A percentile compares a stretch with the other conserved stretches of the same genome.
Conservation (phyloP, 2,888 invertebrate genomes). For the Augochlorella aurata region DNA sequence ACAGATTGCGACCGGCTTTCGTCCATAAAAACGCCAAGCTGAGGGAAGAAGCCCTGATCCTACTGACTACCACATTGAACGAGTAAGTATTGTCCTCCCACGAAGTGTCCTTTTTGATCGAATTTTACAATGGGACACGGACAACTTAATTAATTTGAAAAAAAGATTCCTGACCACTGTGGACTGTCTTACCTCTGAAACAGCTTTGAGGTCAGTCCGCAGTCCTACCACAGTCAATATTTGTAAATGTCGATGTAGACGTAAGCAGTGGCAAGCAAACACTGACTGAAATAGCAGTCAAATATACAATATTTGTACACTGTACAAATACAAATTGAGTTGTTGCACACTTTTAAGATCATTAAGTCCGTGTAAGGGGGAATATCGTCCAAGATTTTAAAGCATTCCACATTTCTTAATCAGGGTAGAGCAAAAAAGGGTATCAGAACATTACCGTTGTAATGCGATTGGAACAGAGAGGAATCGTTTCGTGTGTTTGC, state of each 20-base stretch:
- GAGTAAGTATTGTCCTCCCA: slow-evolving; percentile 84
- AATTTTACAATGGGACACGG: background rate
- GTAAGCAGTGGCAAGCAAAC: background rate
- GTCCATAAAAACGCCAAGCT: slow-evolving; percentile 96
- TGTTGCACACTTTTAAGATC: background rate
- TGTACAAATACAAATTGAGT: background rate
- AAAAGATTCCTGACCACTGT: background rate
- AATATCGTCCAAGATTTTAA: slow-evolving; percentile 1
- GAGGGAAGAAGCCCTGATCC: slow-evolving; percentile 92
- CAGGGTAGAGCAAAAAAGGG: background rate
- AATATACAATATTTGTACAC: background rate
- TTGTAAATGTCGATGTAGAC: background rate
- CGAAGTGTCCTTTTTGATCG: background rate
- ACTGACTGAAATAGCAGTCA: background rate
- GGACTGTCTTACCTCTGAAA: background rate
- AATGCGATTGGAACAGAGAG: background rate
- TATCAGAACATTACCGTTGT: background rate
- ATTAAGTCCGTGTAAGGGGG: background rate
- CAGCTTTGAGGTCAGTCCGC: background rate
- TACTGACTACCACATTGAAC: slow-evolving; percentile 91
- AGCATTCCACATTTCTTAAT: background rate
- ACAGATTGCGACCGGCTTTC: slow-evolving; percentile 88
- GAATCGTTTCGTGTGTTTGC: background rate
- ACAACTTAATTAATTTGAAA: background rate
- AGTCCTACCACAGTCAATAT: background rate